Evolutionary conservation across 2,113 vertebrate genomes (phyloP).

Genomic region (Notarius lentiginosus): DNA sequence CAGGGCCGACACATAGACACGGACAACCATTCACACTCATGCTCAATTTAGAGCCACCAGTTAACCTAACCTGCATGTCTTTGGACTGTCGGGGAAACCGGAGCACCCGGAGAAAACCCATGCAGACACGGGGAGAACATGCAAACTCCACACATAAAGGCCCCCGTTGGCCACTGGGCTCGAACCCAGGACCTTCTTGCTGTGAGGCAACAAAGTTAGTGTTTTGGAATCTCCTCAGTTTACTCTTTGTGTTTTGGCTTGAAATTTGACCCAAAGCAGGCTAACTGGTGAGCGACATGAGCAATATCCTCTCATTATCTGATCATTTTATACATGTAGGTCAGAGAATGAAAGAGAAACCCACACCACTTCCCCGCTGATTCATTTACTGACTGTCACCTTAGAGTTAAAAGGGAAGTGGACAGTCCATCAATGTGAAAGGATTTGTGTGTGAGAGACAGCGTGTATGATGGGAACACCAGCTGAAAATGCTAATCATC

Average conservation of each 20-base stretch:
- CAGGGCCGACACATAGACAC: too few relatives aligned
- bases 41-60: too few relatives aligned
- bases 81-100: too few relatives aligned
- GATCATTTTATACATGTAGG: not conserved
- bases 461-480: not conserved
- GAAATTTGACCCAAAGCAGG: not conserved
- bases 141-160: too few relatives aligned
- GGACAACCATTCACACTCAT: too few relatives aligned
- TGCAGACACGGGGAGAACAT: too few relatives aligned
- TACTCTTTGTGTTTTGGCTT: not conserved
- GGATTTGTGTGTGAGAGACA: not conserved
- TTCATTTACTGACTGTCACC: conserved; percentile 14
- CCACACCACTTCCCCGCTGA: not conserved
- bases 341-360: conserved; percentile 11
- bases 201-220: too few relatives aligned
- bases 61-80: too few relatives aligned
- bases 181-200: too few relatives aligned
- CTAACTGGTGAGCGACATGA: not conserved
- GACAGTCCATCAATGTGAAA: not conserved
- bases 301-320: not conserved
- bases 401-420: conserved; percentile 13
- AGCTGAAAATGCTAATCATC: not conserved
- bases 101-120: too few relatives aligned
- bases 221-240: conserved; percentile 8
- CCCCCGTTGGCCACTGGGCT: too few relatives aligned